Conservation (phyloP, 2,113 vertebrate genomes). For the Urocynchramus pylzowi region DNA sequence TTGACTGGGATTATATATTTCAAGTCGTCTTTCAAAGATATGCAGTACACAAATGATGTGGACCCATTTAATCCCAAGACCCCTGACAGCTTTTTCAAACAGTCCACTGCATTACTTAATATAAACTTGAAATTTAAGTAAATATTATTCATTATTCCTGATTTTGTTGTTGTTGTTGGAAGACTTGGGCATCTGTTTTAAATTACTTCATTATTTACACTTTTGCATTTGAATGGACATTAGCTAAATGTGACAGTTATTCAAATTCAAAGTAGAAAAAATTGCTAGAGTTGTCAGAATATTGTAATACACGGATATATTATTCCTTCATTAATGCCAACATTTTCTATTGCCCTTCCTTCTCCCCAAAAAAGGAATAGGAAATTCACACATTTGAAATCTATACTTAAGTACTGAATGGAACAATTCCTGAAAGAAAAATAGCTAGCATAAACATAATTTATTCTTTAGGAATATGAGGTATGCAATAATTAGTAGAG, state of each 20-base stretch:
- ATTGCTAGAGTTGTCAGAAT: background rate
- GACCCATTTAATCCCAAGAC: background rate
- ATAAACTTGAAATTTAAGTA: background rate
- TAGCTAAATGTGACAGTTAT: background rate
- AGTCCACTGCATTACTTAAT: background rate
- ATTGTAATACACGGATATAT: background rate
- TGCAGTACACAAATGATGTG: background rate
- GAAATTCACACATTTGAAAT: background rate
- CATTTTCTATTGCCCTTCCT: background rate
- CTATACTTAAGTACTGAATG: background rate
- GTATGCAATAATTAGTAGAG: background rate
- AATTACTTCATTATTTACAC: background rate
- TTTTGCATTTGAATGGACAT: background rate
- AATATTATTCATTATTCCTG: background rate
- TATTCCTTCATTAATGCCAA: background rate
- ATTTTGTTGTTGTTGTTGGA: background rate
- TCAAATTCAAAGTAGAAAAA: background rate
- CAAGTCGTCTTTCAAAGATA: background rate
- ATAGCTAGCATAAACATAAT: background rate
- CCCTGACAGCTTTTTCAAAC: background rate
- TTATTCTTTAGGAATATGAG: background rate
- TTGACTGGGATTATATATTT: background rate
- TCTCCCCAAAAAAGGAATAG: background rate
- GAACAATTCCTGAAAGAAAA: constrained; percentile 11
- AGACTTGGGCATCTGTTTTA: background rate